Conservation (phyloP, 2,888 invertebrate genomes). For the Blastobasis adustella region DNA sequence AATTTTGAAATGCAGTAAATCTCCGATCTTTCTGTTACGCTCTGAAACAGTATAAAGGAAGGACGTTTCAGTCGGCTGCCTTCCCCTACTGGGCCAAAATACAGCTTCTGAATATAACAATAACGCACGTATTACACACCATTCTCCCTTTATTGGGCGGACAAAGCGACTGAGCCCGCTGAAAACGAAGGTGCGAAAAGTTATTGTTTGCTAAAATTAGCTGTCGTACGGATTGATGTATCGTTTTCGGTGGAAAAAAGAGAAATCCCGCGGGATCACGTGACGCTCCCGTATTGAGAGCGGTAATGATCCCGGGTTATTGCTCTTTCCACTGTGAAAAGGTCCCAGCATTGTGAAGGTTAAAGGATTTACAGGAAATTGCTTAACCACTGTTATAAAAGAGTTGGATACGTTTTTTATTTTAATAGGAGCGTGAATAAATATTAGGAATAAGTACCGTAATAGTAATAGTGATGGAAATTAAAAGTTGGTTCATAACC, state of each 20-base stretch:
- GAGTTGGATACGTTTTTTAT: no score
- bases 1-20: no score
- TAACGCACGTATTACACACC: conserved; percentile 22
- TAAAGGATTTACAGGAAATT: no score
- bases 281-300: conserved; percentile 13
- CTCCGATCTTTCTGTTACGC: no score
- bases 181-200: conserved; percentile 37
- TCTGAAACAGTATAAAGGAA: no score
- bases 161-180: conserved; percentile 24
- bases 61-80: neutral
- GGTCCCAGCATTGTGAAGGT: no score
- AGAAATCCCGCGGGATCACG: conserved; percentile 22
- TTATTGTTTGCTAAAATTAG: conserved; percentile 60
- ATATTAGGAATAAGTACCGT: no score
- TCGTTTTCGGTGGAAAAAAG: conserved; percentile 31
- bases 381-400: no score
- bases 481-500: no score
- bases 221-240: conserved; percentile 55
- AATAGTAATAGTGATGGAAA: no score
- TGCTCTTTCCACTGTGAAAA: no score
- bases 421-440: no score
- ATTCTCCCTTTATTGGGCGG: conserved; percentile 28
- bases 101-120: conserved; percentile 17
- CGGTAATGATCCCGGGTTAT: conserved; percentile 11
- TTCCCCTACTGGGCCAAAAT: conserved; percentile 9